These are phyloP conservation scores for Hypomecis punctinalis DNA, from an alignment of 2,888 invertebrate species.

Conservation along the genomic window DNA sequence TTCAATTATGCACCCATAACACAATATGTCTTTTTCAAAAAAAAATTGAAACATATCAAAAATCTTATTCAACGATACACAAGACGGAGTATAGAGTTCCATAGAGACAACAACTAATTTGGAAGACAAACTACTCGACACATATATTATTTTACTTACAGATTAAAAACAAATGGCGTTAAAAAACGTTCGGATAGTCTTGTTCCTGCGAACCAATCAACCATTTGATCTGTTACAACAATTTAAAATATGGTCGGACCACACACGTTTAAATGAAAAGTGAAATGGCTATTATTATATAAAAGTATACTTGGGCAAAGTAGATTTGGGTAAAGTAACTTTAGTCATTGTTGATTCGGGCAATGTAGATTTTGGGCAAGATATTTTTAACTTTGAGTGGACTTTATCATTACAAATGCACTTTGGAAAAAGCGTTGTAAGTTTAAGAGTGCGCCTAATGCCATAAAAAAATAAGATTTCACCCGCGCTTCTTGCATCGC, in stretches of 20 bases:
- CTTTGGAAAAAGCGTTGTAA: too few species aligned
- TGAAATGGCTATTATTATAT: not conserved
- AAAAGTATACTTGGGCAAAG: not conserved
- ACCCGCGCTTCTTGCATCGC: too few species aligned
- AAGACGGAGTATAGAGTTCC: conserved; percentile 25
- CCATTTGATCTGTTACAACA: conserved; percentile 77
- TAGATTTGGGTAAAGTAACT: too few species aligned
- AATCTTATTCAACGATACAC: conserved; percentile 24
- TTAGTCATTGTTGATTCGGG: too few species aligned
- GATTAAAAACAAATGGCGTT: conserved; percentile 52
- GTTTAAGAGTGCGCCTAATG: too few species aligned
- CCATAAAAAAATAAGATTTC: too few species aligned
- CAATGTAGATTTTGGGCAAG: too few species aligned
- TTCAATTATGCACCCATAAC: too few species aligned
- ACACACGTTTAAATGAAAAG: not conserved
- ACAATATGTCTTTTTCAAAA: too few species aligned
- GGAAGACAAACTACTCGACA: conserved; percentile 56
- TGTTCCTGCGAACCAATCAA: conserved; percentile 74
- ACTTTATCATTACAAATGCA: too few species aligned
- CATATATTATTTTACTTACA: conserved; percentile 71
- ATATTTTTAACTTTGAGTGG: too few species aligned
- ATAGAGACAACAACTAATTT: conserved; percentile 37
- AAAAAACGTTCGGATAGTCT: conserved; percentile 83
- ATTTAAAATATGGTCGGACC: too few species aligned
- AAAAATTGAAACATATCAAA: conserved; percentile 10